Conservation (phyloP, 2,113 vertebrate species). For the Peucedramus taeniatus region DNA sequence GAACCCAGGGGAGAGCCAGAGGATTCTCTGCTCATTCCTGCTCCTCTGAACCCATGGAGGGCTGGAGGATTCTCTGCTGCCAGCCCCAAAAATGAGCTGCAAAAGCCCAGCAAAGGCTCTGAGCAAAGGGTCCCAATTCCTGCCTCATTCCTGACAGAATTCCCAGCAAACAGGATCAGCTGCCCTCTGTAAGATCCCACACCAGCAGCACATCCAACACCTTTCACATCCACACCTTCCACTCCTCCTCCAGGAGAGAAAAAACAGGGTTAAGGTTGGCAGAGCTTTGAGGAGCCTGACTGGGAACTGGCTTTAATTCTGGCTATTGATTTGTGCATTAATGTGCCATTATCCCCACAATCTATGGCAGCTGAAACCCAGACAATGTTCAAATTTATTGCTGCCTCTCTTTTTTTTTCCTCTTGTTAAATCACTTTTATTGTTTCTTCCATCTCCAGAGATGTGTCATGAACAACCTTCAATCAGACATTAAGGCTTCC, state of each 20-base stretch:
- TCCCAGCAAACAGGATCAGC: background rate
- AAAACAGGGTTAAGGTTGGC: background rate
- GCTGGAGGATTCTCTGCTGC: background rate
- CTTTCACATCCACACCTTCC: background rate
- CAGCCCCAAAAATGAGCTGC: background rate
- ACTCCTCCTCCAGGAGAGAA: background rate
- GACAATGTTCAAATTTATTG: background rate
- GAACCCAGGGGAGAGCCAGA: background rate
- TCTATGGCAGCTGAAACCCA: background rate
- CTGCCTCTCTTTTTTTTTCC: background rate
- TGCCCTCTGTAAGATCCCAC: rapidly evolving
- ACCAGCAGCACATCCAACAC: background rate
- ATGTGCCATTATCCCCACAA: slow-evolving; percentile 26
- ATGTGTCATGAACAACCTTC: background rate
- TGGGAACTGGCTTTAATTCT: background rate
- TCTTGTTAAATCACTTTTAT: slow-evolving; percentile 6
- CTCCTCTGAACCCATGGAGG: rapidly evolving
- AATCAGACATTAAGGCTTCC: background rate
- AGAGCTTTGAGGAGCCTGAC: background rate
- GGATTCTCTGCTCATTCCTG: background rate
- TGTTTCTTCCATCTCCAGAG: slow-evolving; percentile 7
- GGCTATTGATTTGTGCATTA: slow-evolving; percentile 33
- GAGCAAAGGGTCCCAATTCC: background rate
- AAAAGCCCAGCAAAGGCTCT: background rate
- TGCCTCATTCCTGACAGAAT: background rate